A percentile compares a stretch with the other conserved stretches of the same genome.
phyloP scores from a whole-genome alignment of 2,888 invertebrate species.

The Drosophila austrosaltans region DNA sequence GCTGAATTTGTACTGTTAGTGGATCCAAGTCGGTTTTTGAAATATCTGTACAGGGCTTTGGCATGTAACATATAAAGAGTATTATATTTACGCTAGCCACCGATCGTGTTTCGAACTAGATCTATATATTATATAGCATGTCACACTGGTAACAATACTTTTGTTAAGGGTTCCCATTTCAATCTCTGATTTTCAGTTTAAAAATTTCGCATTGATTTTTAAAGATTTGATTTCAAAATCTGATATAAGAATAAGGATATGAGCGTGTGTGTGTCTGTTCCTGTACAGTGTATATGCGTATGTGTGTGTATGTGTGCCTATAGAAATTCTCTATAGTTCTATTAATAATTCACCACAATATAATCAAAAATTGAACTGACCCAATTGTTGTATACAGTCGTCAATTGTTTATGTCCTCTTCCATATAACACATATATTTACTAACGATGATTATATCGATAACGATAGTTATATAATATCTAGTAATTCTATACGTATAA shows the following conservation, averaged over 20 bases:
- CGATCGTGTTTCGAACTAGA: no score
- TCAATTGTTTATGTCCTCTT: conserved; percentile 1
- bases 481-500: conserved; percentile 1
- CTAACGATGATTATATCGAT: conserved; percentile 4
- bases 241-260: not conserved
- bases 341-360: conserved; percentile 17
- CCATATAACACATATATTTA: conserved; percentile 1
- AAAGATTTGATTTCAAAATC: no score
- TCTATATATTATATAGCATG: no score
- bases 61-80: no score
- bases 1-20: no score
- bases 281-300: conserved; percentile 25
- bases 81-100: no score
- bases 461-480: not conserved
- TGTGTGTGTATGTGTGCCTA: conserved; percentile 5
- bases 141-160: no score
- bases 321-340: conserved; percentile 21
- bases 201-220: no score
- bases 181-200: no score
- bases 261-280: not conserved
- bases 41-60: no score
- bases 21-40: no score
- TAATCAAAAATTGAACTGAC: not conserved
- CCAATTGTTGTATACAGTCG: not conserved
- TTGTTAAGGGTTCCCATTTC: no score